Evolutionary conservation across 1,140 invertebrate genomes (phyloP).

Genomic region (Portunus trituberculatus): DNA sequence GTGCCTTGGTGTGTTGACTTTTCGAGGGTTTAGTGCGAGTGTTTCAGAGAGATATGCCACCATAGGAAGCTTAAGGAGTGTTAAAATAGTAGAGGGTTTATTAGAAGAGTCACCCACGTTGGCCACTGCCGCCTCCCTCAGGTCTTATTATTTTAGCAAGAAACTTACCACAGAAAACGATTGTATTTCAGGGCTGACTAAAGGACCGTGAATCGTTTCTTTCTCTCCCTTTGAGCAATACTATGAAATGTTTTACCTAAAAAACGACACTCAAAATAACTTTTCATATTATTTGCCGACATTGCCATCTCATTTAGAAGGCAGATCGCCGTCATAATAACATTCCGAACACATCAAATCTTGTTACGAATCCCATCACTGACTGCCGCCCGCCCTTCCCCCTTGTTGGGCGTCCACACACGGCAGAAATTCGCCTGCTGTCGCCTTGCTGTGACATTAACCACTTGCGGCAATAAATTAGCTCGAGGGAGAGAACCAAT

Average conservation of each 20-base stretch:
- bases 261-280: too few species aligned
- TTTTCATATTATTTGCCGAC: too few species aligned
- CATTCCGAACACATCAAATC: not conserved
- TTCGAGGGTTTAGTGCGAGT: too few species aligned
- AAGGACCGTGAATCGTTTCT: not conserved
- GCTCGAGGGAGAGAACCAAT: slow-evolving; percentile 67
- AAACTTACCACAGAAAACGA: not conserved
- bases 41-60: too few species aligned
- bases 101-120: not conserved
- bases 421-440: slow-evolving; percentile 37
- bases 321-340: not conserved
- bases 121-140: not conserved
- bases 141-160: not conserved
- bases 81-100: not conserved
- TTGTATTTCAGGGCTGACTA: not conserved
- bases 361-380: not conserved
- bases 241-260: too few species aligned
- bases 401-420: not conserved
- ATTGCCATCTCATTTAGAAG: not conserved
- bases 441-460: slow-evolving; percentile 45
- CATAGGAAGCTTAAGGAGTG: too few species aligned
- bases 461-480: slow-evolving; percentile 67
- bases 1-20: too few species aligned
- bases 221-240: too few species aligned
- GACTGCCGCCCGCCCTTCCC: not conserved